These are phyloP conservation scores for Leistus spinibarbis DNA, from an alignment of 2,888 invertebrate species.

Conservation along the genomic window DNA sequence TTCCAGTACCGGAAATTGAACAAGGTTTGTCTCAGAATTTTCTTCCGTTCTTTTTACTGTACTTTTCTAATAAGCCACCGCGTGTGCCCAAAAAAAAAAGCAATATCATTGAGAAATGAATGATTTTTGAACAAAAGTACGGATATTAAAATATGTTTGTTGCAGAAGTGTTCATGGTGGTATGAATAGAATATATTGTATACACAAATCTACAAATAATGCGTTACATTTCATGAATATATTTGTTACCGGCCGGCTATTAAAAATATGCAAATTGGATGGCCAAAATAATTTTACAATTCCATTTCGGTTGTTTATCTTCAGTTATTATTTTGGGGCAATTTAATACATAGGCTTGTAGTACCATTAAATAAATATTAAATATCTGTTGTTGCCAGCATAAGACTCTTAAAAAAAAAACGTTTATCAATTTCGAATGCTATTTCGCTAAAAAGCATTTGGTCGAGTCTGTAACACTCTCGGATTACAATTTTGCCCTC, in stretches of 20 bases:
- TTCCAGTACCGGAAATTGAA: constrained; percentile 5
- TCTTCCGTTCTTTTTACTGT: not conserved
- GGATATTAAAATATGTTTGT: not conserved
- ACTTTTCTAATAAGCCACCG: not conserved
- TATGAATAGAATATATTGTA: not conserved
- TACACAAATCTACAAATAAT: not conserved
- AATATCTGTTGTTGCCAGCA: too few relatives aligned
- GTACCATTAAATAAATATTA: not conserved
- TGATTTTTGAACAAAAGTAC: not conserved
- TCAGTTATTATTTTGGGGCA: not conserved
- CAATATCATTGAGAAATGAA: not conserved
- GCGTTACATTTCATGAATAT: not conserved
- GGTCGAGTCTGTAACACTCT: too few relatives aligned
- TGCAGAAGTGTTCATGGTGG: not conserved
- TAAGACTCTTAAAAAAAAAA: too few relatives aligned
- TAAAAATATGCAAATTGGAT: not conserved
- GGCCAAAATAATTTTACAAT: not conserved
- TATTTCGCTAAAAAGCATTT: too few relatives aligned
- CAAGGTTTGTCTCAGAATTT: not conserved
- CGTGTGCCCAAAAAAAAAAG: not conserved
- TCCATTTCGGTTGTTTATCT: not conserved
- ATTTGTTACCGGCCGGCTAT: not conserved
- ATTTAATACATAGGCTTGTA: not conserved
- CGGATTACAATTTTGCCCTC: too few relatives aligned
- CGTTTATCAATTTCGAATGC: too few relatives aligned